These are phyloP conservation scores for Galerucella calmariensis DNA, from an alignment of 2,888 invertebrate genomes.

Conservation along the genomic window DNA sequence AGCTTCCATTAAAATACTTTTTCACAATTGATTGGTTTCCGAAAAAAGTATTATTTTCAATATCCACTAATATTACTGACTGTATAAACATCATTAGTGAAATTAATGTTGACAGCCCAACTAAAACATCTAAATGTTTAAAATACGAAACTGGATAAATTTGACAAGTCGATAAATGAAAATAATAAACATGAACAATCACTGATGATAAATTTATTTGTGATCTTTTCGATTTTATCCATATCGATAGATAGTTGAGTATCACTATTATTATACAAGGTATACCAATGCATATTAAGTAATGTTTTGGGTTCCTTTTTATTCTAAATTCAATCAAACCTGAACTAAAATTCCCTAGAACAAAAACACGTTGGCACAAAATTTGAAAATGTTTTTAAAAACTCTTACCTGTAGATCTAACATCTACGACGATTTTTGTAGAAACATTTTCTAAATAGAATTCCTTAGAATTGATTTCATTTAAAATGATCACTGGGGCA, in stretches of 20 bases:
- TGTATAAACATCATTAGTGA: constrained; percentile 46
- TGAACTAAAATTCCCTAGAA: constrained; percentile 53
- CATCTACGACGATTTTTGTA: constrained; percentile 46
- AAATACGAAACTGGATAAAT: constrained; percentile 43
- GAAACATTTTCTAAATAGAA: constrained; percentile 50
- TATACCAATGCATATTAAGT: constrained; percentile 48
- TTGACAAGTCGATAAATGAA: constrained; percentile 40
- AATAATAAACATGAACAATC: constrained; percentile 38
- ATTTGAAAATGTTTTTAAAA: background rate
- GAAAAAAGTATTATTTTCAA: background rate
- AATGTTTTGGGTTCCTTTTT: constrained; percentile 46
- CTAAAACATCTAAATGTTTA: constrained; percentile 51
- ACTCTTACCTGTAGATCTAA: constrained; percentile 49
- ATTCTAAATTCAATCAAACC: constrained; percentile 48
- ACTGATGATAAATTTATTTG: constrained; percentile 41
- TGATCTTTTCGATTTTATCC: constrained; percentile 45
- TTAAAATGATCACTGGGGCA: constrained; percentile 42
- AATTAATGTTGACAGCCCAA: constrained; percentile 46
- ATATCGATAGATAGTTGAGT: constrained; percentile 50
- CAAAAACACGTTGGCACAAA: constrained; percentile 51
- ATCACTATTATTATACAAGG: constrained; percentile 48
- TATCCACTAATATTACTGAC: constrained; percentile 38
- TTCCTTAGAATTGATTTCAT: constrained; percentile 42
- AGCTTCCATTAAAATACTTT: constrained; percentile 16
- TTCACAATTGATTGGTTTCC: background rate